Evolutionary conservation across 2,113 vertebrate species (phyloP).

Genomic region (Pseudorectes ferrugineus): DNA sequence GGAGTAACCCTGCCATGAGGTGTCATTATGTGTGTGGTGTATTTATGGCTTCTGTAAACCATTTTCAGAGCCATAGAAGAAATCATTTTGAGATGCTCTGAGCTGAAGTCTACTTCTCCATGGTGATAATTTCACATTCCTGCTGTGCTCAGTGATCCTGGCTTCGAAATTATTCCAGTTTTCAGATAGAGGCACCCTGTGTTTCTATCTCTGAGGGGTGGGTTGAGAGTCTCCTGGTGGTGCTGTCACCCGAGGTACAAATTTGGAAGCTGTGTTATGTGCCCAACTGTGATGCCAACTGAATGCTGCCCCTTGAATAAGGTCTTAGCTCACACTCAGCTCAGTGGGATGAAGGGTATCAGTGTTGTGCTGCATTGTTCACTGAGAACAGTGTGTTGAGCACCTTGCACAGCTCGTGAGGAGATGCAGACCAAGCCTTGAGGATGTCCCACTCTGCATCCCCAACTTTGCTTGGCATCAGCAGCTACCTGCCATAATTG

Average conservation of each 20-base stretch:
- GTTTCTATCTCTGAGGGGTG: neutral
- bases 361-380: neutral
- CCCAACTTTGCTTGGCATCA: neutral
- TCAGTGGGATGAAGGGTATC: neutral
- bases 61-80: neutral
- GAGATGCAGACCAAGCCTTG: neutral
- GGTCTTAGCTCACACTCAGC: neutral
- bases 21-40: neutral
- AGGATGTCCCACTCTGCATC: neutral
- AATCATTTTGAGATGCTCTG: neutral
- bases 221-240: neutral
- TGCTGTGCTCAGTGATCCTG: neutral
- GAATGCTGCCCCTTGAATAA: neutral
- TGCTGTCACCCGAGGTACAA: neutral
- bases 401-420: neutral
- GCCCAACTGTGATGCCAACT: rapidly evolving
- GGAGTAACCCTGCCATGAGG: neutral
- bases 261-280: neutral
- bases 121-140: neutral
- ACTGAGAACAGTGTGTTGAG: neutral
- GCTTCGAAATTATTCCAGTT: neutral
- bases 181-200: neutral
- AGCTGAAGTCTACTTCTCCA: neutral
- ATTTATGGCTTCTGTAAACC: neutral
- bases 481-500: neutral